Conservation (phyloP, 2,888 invertebrate species). For the Cryptocephalus primarius region DNA sequence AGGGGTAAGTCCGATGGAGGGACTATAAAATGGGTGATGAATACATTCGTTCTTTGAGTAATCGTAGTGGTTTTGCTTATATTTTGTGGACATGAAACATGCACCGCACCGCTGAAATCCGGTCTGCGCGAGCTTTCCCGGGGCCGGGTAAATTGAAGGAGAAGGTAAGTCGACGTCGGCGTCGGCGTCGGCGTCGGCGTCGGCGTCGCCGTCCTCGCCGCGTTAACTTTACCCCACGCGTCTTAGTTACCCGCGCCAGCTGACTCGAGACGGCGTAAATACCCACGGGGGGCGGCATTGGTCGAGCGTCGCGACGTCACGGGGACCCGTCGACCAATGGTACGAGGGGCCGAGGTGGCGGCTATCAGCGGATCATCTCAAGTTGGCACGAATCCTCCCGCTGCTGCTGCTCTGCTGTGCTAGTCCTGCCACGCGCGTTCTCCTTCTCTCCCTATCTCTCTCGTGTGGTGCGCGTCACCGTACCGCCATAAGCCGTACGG, state of each 20-base stretch:
- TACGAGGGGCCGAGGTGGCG: slow-evolving; percentile 34
- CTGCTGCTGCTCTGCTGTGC: slow-evolving; percentile 22
- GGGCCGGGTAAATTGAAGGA: no score
- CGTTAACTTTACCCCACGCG: slow-evolving; percentile 25
- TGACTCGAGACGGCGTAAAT: slow-evolving; percentile 33
- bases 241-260: slow-evolving; percentile 32
- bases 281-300: slow-evolving; percentile 31
- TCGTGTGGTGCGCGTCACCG: slow-evolving; percentile 32
- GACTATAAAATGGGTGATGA: no score
- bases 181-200: neutral
- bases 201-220: neutral
- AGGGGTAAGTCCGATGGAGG: no score
- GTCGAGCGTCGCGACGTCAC: slow-evolving; percentile 33
- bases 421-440: neutral
- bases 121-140: no score
- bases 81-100: no score
- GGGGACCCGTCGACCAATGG: slow-evolving; percentile 34
- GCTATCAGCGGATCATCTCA: slow-evolving; percentile 35
- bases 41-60: no score
- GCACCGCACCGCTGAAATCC: no score
- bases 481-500: slow-evolving; percentile 6
- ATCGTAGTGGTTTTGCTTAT: no score
- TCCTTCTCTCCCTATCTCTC: slow-evolving; percentile 17
- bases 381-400: slow-evolving; percentile 34
- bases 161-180: neutral